These are phyloP conservation scores for Actinernus sp. DNA, from an alignment of 92 coral and sea anemone species.

Conservation along the genomic window DNA sequence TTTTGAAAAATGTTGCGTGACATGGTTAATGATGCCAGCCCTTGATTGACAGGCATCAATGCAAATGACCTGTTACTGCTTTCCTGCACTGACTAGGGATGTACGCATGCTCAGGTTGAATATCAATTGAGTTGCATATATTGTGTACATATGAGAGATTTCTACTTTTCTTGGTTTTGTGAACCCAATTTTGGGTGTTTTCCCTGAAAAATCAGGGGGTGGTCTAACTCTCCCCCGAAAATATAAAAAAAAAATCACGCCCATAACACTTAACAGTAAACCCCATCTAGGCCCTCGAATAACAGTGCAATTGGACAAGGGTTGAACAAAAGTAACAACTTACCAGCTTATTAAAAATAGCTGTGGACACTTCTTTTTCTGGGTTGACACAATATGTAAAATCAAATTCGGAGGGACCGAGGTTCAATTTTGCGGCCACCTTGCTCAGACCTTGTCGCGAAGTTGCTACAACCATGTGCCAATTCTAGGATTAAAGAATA, in stretches of 20 bases:
- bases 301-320: conserved; percentile 26
- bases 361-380: conserved; percentile 18
- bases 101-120: no score
- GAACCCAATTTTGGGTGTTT: conserved; percentile 25
- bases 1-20: no score
- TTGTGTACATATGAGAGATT: conserved; percentile 21
- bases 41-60: no score
- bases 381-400: conserved; percentile 21
- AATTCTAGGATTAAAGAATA: no score
- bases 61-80: no score
- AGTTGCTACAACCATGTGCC: no score
- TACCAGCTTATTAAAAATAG: conserved; percentile 13
- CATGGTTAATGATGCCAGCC: no score
- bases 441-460: conserved; percentile 15
- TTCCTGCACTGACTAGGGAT: no score
- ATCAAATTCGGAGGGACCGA: conserved; percentile 8
- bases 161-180: conserved; percentile 24
- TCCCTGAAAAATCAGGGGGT: conserved; percentile 20
- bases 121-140: conserved; percentile 23
- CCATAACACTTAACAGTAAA: conserved; percentile 21
- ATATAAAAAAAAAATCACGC: conserved; percentile 13
- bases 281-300: conserved; percentile 28
- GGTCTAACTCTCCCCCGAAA: conserved; percentile 24
- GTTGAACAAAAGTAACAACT: conserved; percentile 23
- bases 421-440: conserved; percentile 15